phyloP scores from a whole-genome alignment of 2,888 invertebrate genomes.

The Ectemnius lituratus region DNA sequence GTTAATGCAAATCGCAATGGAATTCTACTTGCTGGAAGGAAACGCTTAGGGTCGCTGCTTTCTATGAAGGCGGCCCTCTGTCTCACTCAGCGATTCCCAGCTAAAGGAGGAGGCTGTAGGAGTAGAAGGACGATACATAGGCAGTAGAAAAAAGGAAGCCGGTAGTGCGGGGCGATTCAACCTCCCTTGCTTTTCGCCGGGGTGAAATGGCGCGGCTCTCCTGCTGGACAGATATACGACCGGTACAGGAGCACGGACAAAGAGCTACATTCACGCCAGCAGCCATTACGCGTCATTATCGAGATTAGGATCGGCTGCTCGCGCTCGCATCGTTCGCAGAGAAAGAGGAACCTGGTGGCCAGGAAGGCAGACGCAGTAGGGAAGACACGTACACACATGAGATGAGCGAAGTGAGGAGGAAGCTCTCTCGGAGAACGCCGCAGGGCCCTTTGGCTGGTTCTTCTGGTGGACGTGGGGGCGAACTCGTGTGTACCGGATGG shows the following conservation, averaged over 20 bases:
- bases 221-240: slow-evolving; percentile 66
- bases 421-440: slow-evolving; percentile 32
- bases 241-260: slow-evolving; percentile 71
- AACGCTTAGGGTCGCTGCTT: slow-evolving; percentile 48
- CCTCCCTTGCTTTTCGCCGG: slow-evolving; percentile 63
- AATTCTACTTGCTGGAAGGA: slow-evolving; percentile 10
- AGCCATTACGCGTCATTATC: slow-evolving; percentile 78
- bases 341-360: slow-evolving; percentile 24
- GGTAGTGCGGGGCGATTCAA: slow-evolving; percentile 56
- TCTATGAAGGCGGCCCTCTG: slow-evolving; percentile 18
- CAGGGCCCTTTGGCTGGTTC: slow-evolving; percentile 50
- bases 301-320: slow-evolving; percentile 76
- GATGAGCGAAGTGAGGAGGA: slow-evolving; percentile 36
- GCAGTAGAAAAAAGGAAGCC: slow-evolving; percentile 50
- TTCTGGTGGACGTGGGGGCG: slow-evolving; percentile 46
- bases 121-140: background rate
- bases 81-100: background rate
- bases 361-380: slow-evolving; percentile 15
- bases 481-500: slow-evolving; percentile 54
- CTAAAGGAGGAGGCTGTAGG: slow-evolving; percentile 12
- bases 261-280: slow-evolving; percentile 77
- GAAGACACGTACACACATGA: slow-evolving; percentile 15
- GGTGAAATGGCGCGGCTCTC: slow-evolving; percentile 70
- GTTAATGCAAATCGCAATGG: background rate
- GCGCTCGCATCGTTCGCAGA: slow-evolving; percentile 25